phyloP scores from a whole-genome alignment of 2,888 invertebrate species.

The Blastobasis lacticolella region DNA sequence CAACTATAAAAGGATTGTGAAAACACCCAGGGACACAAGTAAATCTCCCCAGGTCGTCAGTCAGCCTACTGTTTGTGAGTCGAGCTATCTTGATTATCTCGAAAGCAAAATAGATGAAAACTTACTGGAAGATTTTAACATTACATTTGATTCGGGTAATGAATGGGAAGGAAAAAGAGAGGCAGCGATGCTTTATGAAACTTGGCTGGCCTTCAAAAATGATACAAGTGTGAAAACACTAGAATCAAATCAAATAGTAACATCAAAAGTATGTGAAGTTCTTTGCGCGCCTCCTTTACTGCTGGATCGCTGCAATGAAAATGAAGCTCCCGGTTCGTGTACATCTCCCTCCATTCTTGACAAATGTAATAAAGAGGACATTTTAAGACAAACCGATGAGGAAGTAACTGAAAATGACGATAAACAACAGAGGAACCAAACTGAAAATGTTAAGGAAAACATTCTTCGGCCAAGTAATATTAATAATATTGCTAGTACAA shows the following conservation, averaged over 20 bases:
- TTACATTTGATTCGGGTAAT: background rate
- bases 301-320: background rate
- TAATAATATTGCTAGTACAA: background rate
- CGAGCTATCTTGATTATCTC: constrained; percentile 4
- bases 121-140: background rate
- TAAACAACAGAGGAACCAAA: background rate
- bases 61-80: background rate
- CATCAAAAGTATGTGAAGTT: background rate
- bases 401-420: background rate
- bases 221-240: background rate
- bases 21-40: background rate
- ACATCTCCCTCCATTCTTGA: background rate
- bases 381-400: background rate
- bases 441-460: background rate
- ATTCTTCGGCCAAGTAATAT: background rate
- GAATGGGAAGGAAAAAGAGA: background rate
- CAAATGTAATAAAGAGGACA: background rate
- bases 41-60: background rate
- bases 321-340: background rate
- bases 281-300: background rate
- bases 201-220: background rate
- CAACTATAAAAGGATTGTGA: constrained; percentile 4
- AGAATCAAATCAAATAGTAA: background rate
- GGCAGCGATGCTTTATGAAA: background rate
- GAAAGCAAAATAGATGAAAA: background rate